These are phyloP conservation scores for Lamprologus speciosus DNA, from an alignment of 2,113 vertebrate species.

Conservation along the genomic window DNA sequence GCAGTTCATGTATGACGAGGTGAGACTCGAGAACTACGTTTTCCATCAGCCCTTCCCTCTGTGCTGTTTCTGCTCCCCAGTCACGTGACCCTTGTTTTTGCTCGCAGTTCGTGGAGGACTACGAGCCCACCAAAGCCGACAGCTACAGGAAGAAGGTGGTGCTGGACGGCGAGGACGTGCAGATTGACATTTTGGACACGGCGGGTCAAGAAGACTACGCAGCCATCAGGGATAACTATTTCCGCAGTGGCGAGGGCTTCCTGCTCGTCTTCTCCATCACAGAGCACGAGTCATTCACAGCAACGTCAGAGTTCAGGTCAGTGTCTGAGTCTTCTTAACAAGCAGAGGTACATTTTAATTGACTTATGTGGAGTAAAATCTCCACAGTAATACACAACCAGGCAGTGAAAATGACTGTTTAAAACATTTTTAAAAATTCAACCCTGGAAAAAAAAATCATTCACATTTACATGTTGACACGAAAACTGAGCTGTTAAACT, in stretches of 20 bases:
- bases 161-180: conserved; percentile 93
- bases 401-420: not conserved
- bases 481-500: not conserved
- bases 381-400: not conserved
- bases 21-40: conserved; percentile 18
- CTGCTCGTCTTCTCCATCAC: conserved; percentile 97
- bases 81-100: not conserved
- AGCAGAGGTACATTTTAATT: not conserved
- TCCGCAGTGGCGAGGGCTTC: conserved; percentile 95
- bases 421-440: not conserved
- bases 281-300: conserved; percentile 88
- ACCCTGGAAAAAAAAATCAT: not conserved
- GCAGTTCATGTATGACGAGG: conserved; percentile 76
- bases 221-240: conserved; percentile 97
- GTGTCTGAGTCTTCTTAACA: not conserved
- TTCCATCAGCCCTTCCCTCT: not conserved
- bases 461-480: not conserved
- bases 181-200: conserved; percentile 89
- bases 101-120: conserved; percentile 94
- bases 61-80: not conserved
- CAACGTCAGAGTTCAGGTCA: conserved; percentile 86
- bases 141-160: conserved; percentile 99
- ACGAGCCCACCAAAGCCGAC: conserved; percentile 97
- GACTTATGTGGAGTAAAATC: not conserved
- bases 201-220: conserved; percentile 94